Evolutionary conservation across 2,113 vertebrate species (phyloP), one percentile per base, ranked within the genome.

Genomic region (Paraplagusia blochii): DNA sequence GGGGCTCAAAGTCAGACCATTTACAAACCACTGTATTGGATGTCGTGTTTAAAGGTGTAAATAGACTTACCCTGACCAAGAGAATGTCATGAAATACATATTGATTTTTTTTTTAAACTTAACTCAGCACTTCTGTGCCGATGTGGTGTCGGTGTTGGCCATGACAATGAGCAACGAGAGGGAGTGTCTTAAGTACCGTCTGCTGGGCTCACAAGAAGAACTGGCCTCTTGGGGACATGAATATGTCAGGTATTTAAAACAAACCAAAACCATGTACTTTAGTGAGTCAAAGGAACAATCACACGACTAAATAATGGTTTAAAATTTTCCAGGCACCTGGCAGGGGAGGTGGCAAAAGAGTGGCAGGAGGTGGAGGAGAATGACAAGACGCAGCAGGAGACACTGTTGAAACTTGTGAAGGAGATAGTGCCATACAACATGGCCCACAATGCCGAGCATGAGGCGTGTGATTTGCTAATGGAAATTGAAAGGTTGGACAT

Each of bases 151-250:
- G 11, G 97, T 98, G 46, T 83, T 99, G 70, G 96, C 97, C 74
- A 99, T 99, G 97, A 99, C 97, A 33, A 98, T 99, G 95, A 98
- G 97, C 0, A 92, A 93, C 1, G 97, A 99, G 67, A 90, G 97
- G 0, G 97, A 98, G 76, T 99, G 97, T 77, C 90, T 99, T 52
- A 98, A 97, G 82, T 98, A 98, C 56, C 92, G 96, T 17, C 88
- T 99, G 43, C 81, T 94, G 51, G 95, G 97, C 22, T 98, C 96
- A 11, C 96, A 99, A 76, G 95, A 99, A 77, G 94, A 98, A 77
- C 79, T 99, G 80, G 95, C 95, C 0, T 98, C 97, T 0, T 99
- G 96, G 97, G 97, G 97, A 2, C 97, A 99, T 14, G 95, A 99
- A 85, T 99, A 99, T 0, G 96, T 98, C 77, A 93, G 87, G 87